Base-by-base conservation (phyloP, 2,113 vertebrate genomes). In the Carassius carassius region DNA sequence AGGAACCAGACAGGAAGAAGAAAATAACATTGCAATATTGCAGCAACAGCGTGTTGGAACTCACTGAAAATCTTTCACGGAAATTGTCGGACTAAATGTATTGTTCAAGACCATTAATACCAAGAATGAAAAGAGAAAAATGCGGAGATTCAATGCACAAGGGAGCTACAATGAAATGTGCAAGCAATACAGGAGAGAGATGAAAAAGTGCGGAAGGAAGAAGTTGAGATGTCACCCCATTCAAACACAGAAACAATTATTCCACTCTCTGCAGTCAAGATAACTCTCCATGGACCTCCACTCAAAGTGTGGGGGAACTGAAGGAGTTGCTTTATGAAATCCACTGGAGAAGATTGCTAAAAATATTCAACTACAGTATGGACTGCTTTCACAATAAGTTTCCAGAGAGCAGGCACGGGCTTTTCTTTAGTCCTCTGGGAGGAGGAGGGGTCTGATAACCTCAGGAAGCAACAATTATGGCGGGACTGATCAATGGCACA, bases 221-320 rank as follows among this genome's bases (percentile, higher is more conserved):
- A 58, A 76, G 79, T 23, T 67, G 60, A 29, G 73, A 29, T 83
- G 85, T 86, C 83, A 81, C 54, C 62, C 82, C 29, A 9, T 54
- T 49, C 78, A 69, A 70, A 44, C 44, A 56, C 77, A 77, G 67
- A 87, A 86, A 89, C 85, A 81, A 87, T 89, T 87, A 88, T 85
- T 84, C 79, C 25, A 11, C 23, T 35, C 78, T 73, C 21, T 51
- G 80, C 78, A 51, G 86, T 65, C 25, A 5, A 12, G 37, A 60
- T 81, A 77, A 63, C 25, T 87, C 87, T 86, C 84, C 17, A 70
- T 12, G 78, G 87, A 83, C 63, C 76, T 60, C 29, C 63, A 56
- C 49, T 86, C 63, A 79, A 83, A 86, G 72, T 81, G 85, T 74
- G 72, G 54, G 72, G 54, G 63, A 49, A 37, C 78, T 83, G 56